Percentiles rank a stretch among this genome's conserved stretches.
Evolutionary conservation across 2,888 invertebrate species (phyloP).

Genomic region (Tetheella fluctuosa): DNA sequence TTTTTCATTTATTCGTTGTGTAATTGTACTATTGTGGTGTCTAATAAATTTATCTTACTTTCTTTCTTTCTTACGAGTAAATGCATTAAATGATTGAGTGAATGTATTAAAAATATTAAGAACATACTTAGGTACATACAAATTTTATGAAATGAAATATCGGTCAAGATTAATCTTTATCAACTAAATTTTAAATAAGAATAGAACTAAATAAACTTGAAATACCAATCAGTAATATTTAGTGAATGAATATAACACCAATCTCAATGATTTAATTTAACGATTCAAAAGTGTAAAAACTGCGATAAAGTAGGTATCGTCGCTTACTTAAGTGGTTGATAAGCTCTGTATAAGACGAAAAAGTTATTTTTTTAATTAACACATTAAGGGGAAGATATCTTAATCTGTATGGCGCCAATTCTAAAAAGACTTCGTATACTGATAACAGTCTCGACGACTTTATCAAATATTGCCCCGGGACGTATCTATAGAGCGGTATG

Average conservation of each 20-base stretch:
- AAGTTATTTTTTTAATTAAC: slow-evolving; percentile 81
- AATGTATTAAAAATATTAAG: no score
- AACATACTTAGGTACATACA: no score
- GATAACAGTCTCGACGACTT: slow-evolving; percentile 73
- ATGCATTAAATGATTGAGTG: neutral
- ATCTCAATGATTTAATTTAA: slow-evolving; percentile 62
- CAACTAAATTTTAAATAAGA: neutral
- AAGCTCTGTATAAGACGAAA: slow-evolving; percentile 59
- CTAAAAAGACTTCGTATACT: slow-evolving; percentile 72
- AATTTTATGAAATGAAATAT: neutral
- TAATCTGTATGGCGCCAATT: slow-evolving; percentile 82
- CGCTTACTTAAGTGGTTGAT: slow-evolving; percentile 77
- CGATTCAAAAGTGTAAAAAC: slow-evolving; percentile 72
- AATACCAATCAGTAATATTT: slow-evolving; percentile 4
- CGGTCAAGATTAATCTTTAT: neutral
- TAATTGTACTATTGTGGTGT: no score
- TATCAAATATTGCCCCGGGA: slow-evolving; percentile 69
- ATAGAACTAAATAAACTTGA: slow-evolving; percentile 11
- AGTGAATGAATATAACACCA: slow-evolving; percentile 27
- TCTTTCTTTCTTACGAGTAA: no score
- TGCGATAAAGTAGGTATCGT: slow-evolving; percentile 69
- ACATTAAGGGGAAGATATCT: slow-evolving; percentile 77
- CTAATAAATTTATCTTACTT: no score
- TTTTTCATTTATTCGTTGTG: no score
- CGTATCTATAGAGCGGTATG: slow-evolving; percentile 62